Evolutionary conservation across 2,888 invertebrate genomes (phyloP), one percentile per base, ranked within the genome.

Genomic region (Argyresthia goedartella): DNA sequence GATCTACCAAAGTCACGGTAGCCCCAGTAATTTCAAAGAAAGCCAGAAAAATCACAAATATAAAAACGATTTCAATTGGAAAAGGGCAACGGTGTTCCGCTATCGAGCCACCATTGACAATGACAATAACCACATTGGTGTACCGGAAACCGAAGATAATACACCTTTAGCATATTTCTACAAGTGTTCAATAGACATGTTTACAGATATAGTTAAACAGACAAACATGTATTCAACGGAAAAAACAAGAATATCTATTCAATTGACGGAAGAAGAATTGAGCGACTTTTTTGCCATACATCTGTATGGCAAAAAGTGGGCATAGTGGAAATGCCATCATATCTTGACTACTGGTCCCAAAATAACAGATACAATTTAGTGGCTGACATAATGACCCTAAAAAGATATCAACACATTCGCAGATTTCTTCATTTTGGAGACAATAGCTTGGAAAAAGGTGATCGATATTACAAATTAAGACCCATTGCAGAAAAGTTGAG

Each of bases 401-500:
- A 49, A 36, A n/a, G 52, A 36, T 52, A 52, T 16, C 49, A 52
- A 16, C 52, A 49, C 8, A 52, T 52, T n/a, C 43, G 52, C 8
- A 33, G 49, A 6, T 44, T 16, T 52, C n/a, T 52, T n/a, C 52
- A 49, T 35, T 52, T 52, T 49, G 52, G 10, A 6, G 49, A 48
- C n/a, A 45, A 36, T 36, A 13, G 8, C 13, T 39, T 45, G 46
- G 39, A 46, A 10, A 25, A 51, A 10, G 46, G 36, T 10, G 51
- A 51, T 39, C n/a, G 51, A 3, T 51, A 25, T 35, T 49, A 43
- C 35, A 52, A 52, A 49, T 25, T 52, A n/a, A 39, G 52, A 16
- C 49, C 49, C 3, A 1, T 49, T 10, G 44, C 43, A 4, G 49
- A 52, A 36, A 52, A 49, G 43, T 16, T 53, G 10, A 25, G 49